Evolutionary conservation across 2,113 vertebrate species (phyloP).

Genomic region (Hylia prasina): DNA sequence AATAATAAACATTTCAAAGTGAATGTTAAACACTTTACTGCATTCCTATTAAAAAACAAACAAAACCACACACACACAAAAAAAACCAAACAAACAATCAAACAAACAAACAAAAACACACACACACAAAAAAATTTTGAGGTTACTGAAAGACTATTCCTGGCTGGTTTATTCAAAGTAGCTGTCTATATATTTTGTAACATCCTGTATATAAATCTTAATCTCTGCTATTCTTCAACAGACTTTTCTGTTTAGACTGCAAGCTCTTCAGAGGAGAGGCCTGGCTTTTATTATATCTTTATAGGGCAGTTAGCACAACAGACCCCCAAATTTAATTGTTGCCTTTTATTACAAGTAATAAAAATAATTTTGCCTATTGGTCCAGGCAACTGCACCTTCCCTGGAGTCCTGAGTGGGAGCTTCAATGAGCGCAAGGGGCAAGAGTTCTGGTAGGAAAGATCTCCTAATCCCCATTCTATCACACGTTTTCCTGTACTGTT

Average conservation of each 20-base stretch:
- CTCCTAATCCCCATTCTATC: not conserved
- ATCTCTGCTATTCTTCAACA: not conserved
- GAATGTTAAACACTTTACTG: not conserved
- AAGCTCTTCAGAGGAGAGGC: not conserved
- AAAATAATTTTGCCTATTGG: not conserved
- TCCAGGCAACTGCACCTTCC: not conserved
- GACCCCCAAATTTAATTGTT: not conserved
- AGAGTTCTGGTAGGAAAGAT: not conserved
- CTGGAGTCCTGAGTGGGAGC: not conserved
- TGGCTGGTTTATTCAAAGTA: not conserved
- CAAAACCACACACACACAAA: not conserved
- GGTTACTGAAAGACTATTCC: not conserved
- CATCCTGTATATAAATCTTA: not conserved
- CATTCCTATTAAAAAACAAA: not conserved
- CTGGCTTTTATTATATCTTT: not conserved
- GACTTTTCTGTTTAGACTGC: not conserved
- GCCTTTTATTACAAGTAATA: not conserved
- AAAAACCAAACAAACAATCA: not conserved
- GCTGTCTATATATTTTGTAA: not conserved
- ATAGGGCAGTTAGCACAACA: not conserved
- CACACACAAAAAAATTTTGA: not conserved
- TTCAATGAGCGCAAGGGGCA: not conserved
- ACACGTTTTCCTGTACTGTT: not conserved
- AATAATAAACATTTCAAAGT: not conserved
- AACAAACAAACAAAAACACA: not conserved